phyloP scores from a whole-genome alignment of 2,888 invertebrate species.

The Cacoxenus indagator region DNA sequence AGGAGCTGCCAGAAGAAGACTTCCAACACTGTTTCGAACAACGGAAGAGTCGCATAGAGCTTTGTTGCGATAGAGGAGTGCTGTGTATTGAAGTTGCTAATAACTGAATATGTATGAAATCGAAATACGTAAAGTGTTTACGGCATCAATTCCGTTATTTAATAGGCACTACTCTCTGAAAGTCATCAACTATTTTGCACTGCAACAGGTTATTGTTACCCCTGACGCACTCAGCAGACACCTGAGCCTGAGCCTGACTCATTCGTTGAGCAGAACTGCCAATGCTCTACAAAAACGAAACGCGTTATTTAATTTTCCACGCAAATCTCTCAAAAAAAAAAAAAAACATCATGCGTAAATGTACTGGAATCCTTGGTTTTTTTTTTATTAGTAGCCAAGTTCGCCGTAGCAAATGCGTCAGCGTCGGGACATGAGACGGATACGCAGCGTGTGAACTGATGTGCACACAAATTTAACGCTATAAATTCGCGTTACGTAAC shows the following conservation, averaged over 20 bases:
- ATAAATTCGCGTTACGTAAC: conserved; percentile 71
- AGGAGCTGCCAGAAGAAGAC: no score
- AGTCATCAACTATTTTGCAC: no score
- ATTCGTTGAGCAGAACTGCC: conserved; percentile 26
- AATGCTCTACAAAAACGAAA: conserved; percentile 40
- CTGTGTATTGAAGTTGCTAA: no score
- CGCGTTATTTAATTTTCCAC: conserved; percentile 50
- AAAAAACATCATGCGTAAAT: background rate
- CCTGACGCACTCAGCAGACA: background rate
- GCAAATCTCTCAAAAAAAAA: conserved; percentile 47
- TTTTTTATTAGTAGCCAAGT: background rate
- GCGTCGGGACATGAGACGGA: background rate
- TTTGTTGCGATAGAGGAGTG: no score
- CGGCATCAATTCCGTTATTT: no score
- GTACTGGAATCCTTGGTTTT: background rate
- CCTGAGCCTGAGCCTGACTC: background rate
- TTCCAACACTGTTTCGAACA: no score
- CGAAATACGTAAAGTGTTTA: no score
- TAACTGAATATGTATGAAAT: no score
- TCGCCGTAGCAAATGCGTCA: background rate
- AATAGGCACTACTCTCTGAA: no score
- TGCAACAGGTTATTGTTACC: no score
- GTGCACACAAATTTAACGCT: conserved; percentile 55
- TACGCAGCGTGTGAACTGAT: conserved; percentile 19
- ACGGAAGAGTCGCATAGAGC: no score